phyloP scores from a whole-genome alignment of 2,888 invertebrate genomes.

The Temnothorax rugatulus region DNA sequence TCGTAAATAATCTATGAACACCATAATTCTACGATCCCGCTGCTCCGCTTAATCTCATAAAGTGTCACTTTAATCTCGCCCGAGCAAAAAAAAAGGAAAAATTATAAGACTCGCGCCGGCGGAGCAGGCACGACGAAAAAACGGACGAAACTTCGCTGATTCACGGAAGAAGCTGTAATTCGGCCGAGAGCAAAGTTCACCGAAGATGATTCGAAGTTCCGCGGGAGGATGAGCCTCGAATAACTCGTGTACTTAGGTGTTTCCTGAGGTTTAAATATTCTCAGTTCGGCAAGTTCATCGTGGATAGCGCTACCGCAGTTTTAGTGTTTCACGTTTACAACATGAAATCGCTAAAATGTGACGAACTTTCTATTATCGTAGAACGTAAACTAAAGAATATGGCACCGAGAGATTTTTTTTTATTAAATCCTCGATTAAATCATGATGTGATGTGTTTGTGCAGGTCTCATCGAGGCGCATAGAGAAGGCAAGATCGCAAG shows the following conservation, averaged over 20 bases:
- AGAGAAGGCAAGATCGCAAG: conserved; percentile 93
- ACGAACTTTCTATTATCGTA: not conserved
- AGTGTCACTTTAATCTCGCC: conserved; percentile 54
- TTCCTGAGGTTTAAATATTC: conserved; percentile 40
- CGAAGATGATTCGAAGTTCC: conserved; percentile 59
- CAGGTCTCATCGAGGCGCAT: conserved; percentile 91
- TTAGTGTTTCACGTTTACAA: conserved; percentile 8
- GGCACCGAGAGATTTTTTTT: not conserved
- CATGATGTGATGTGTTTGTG: conserved; percentile 50
- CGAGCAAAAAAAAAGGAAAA: conserved; percentile 42
- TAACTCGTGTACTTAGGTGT: conserved; percentile 46
- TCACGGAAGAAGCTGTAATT: conserved; percentile 53
- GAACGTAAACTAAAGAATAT: not conserved
- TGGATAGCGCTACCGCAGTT: not conserved
- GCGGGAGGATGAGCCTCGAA: conserved; percentile 26
- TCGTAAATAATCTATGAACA: conserved; percentile 59
- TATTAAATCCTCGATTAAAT: not conserved
- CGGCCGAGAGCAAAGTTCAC: conserved; percentile 61
- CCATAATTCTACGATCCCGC: conserved; percentile 44
- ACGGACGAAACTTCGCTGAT: conserved; percentile 48
- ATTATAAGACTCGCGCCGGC: conserved; percentile 34
- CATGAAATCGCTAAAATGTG: not conserved
- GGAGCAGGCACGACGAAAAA: conserved; percentile 13
- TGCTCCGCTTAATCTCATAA: conserved; percentile 48
- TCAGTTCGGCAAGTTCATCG: conserved; percentile 29